phyloP scores from a whole-genome alignment of 2,113 vertebrate genomes.

The Scartelaos histophorus region DNA sequence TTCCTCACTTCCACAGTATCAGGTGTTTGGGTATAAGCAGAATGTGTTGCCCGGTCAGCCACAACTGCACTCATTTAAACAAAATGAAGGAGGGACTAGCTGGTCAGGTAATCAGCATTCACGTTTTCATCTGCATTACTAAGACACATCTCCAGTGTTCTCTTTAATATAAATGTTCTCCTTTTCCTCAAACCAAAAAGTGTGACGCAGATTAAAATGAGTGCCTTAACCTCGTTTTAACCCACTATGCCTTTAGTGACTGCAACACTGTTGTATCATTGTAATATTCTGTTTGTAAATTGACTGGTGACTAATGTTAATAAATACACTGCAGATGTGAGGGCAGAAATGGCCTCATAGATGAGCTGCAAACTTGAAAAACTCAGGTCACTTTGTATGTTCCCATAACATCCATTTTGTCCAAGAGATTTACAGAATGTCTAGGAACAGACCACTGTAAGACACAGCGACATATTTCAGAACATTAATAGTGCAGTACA shows the following conservation, averaged over 20 bases:
- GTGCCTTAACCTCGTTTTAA: conserved; percentile 29
- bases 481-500: too few species aligned
- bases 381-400: too few species aligned
- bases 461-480: too few species aligned
- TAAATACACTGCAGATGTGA: too few species aligned
- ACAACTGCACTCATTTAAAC: too few species aligned
- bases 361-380: too few species aligned
- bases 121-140: neutral
- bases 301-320: neutral
- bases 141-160: neutral
- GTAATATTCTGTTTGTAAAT: neutral
- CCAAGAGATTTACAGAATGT: too few species aligned
- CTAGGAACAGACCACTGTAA: too few species aligned
- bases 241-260: neutral
- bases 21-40: neutral
- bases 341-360: too few species aligned
- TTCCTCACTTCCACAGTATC: neutral
- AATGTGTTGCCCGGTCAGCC: neutral
- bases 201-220: conserved; percentile 13
- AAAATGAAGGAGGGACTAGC: too few species aligned
- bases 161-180: neutral
- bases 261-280: neutral
- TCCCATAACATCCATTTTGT: too few species aligned
- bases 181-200: conserved; percentile 2
- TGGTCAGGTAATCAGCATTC: neutral